Conservation (phyloP, 2,888 invertebrate species). For the Antheraea yamamai region DNA sequence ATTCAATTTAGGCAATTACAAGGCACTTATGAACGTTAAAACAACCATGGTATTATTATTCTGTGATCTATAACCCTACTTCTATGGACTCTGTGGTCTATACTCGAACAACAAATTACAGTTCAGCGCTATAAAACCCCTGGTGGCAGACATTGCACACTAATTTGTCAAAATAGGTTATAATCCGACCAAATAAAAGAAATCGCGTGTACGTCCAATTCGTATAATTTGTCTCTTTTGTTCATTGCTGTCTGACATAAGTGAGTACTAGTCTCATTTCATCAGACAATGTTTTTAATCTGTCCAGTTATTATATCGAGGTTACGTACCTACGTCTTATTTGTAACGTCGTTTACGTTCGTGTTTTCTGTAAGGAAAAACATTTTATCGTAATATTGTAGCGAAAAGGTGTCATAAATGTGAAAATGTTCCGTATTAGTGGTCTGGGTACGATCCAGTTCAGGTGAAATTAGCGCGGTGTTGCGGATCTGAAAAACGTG, state of each 20-base stretch:
- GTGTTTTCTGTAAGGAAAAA: conserved; percentile 58
- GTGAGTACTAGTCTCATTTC: conserved; percentile 35
- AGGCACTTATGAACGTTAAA: too few species aligned
- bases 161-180: conserved; percentile 80
- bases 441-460: conserved; percentile 51
- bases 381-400: conserved; percentile 40
- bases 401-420: conserved; percentile 34
- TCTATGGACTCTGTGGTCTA: neutral
- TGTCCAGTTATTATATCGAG: conserved; percentile 58
- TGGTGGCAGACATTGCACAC: conserved; percentile 71
- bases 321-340: conserved; percentile 71
- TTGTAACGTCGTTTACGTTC: conserved; percentile 58
- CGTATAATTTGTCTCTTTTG: conserved; percentile 54
- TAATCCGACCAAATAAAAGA: conserved; percentile 49
- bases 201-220: conserved; percentile 31
- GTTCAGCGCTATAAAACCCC: conserved; percentile 39
- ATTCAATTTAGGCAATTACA: too few species aligned
- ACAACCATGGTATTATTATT: neutral
- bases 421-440: conserved; percentile 60
- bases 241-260: conserved; percentile 20
- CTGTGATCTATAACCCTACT: neutral
- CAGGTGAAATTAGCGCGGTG: conserved; percentile 60
- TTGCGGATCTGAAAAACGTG: conserved; percentile 50
- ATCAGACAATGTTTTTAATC: conserved; percentile 48
- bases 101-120: neutral